Base-by-base conservation (phyloP, 2,797 vertebrate genomes). In the Rhinogobio ventralis region DNA sequence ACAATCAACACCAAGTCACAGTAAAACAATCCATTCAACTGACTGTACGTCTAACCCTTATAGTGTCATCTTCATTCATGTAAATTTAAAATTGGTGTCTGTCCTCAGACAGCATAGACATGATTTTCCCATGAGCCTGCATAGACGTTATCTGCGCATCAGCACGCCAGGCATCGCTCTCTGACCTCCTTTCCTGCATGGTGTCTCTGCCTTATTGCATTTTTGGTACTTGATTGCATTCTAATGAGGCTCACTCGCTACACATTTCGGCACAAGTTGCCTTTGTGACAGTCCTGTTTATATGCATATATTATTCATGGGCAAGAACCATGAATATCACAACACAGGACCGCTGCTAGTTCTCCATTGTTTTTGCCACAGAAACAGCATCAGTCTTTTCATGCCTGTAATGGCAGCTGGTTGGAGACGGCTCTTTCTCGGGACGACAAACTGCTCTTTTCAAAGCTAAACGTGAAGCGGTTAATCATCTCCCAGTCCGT, bases 351-450 rank as follows among this genome's bases (percentile, higher is more conserved):
- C 30, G 20, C n/a, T 66, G 62, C 42, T 85, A 75, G 74, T 77
- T 66, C 68, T 82, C 72, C 77, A 85, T 69, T 77, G 86, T 86
- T 76, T 78, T 53, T 15, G 28, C 13, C 30, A 68, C 81, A 68
- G 73, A 57, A 77, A 86, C 33, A 55, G 85, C 20, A 55, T 36
- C 80, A 77, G 39, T 51, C 67, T 85, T 72, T 72, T 85, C 83
- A 73, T 39, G 42, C 74, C 86, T 83, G 83, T 85, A 87, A 85
- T 45, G 71, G 82, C 86, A 89, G 86, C 81, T 86, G 88, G 73
- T 71, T 67, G n/a, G 82, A 64, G 68, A 55, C 4, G 57, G 64
- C 64, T 57, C 49, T 53, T 49, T 46, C 39, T 64, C 23, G 15
- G 57, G 79, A 57, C n/a, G 30, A 79, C 78, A 74, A 79, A 82